A percentile compares a stretch with the other conserved stretches of the same genome.
Evolutionary conservation across 2,888 invertebrate genomes (phyloP).

Genomic region (Strigamia crassipes): DNA sequence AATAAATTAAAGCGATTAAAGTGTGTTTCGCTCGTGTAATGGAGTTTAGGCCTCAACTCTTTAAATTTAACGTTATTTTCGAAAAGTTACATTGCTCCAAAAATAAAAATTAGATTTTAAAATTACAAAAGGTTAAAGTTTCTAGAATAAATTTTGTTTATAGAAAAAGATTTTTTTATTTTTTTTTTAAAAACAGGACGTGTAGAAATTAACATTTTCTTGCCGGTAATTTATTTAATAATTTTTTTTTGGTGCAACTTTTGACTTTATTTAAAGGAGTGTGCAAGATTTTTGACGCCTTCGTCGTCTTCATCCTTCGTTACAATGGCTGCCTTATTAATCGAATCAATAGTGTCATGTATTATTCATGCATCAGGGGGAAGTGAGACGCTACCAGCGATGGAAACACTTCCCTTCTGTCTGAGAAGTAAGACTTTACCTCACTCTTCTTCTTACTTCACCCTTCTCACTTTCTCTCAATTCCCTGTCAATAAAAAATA

Average conservation of each 20-base stretch:
- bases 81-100: no score
- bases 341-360: conserved; percentile 16
- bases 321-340: conserved; percentile 19
- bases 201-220: background rate
- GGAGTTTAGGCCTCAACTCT: no score
- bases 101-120: background rate
- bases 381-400: background rate
- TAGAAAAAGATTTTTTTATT: background rate
- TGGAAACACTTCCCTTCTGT: background rate
- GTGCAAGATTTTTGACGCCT: conserved; percentile 5
- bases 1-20: background rate
- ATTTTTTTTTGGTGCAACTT: background rate
- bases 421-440: background rate
- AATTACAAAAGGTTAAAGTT: background rate
- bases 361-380: conserved; percentile 15
- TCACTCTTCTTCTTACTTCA: background rate
- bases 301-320: background rate
- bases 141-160: background rate
- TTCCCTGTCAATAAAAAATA: background rate
- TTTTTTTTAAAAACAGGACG: background rate
- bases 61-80: no score
- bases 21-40: background rate
- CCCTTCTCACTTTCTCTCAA: background rate
- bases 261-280: conserved; percentile 11
- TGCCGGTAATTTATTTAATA: background rate